phyloP scores from a whole-genome alignment of 2,888 invertebrate genomes.

The Unio delphinus region DNA sequence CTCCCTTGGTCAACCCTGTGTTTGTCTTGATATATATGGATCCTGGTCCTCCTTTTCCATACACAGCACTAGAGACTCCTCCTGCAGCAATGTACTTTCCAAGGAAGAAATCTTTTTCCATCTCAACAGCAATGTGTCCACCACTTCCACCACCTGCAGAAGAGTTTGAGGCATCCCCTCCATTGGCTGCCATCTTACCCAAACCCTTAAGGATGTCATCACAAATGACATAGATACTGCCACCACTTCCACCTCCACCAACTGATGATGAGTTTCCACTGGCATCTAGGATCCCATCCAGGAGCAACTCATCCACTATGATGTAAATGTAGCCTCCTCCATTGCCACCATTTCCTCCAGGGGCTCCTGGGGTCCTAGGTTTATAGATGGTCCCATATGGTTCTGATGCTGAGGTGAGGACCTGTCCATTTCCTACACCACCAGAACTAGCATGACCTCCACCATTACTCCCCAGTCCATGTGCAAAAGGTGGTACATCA shows the following conservation, averaged over 20 bases:
- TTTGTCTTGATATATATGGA: conserved; percentile 42
- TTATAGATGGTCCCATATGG: conserved; percentile 52
- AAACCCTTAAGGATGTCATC: conserved; percentile 40
- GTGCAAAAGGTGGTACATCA: conserved; percentile 22
- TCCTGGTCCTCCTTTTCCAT: conserved; percentile 53
- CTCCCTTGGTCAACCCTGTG: conserved; percentile 16
- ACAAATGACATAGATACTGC: conserved; percentile 47
- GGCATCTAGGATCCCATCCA: conserved; percentile 53
- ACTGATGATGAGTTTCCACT: conserved; percentile 32
- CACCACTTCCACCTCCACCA: conserved; percentile 57
- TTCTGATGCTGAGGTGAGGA: conserved; percentile 23
- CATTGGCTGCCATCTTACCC: conserved; percentile 43
- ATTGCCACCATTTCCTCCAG: conserved; percentile 39
- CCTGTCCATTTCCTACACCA: conserved; percentile 37
- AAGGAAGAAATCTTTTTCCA: conserved; percentile 30
- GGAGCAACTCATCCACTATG: conserved; percentile 30
- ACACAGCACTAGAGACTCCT: conserved; percentile 34
- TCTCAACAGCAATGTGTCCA: conserved; percentile 48
- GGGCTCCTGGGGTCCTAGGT: conserved; percentile 37
- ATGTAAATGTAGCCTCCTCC: conserved; percentile 52
- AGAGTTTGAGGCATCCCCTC: conserved; percentile 36
- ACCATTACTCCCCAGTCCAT: conserved; percentile 36
- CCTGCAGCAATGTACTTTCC: conserved; percentile 43
- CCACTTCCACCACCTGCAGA: conserved; percentile 54
- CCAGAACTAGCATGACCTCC: conserved; percentile 50